Evolutionary conservation across 2,797 vertebrate species (phyloP), one percentile per base, ranked within the genome.

Genomic region (Buphagus erythrorhynchus): DNA sequence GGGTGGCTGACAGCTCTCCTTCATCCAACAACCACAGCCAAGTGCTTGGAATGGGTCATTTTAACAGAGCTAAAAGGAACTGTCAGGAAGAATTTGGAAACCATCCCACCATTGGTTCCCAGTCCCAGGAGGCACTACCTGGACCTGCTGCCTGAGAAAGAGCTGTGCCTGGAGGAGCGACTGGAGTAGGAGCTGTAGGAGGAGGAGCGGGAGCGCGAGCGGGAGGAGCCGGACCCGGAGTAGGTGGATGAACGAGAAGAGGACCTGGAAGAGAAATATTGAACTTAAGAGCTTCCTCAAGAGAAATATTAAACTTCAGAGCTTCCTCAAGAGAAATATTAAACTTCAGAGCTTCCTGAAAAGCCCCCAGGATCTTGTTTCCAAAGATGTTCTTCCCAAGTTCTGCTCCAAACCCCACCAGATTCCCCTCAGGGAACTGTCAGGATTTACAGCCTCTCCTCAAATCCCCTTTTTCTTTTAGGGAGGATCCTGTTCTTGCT

Each of bases 111-210:
- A 2, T 1, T 4, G 21, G 4, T 51, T 71, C 49, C 46, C 48
- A 72, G 46, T 1, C 12, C 74, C 75, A 65, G 67, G 9, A 71
- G 76, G 7, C 49, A 9, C 6, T 96, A 99, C 99, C 99, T 99
- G 86, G 99, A 99, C 48, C 98, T 98, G 97, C 99, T 99, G 93
- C 99, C 99, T 45, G 99, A 99, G 98, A 99, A 99, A 15, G 99
- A 99, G 98, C 99, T 99, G 97, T 95, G 99, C 87, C 99, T 99
- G 67, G 99, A 99, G 13, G 99, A 99, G 72, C 99, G 99, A 97
- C 99, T 99, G 91, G 99, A 99, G 88, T 99, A 99, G 72, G 99
- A 99, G 97, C 99, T 99, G 97, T 99, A 99, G 2, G 99, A 99
- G 1, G 99, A 99, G 6, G 99, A 99, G 29, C 98, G 98, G 63